Base-by-base conservation (phyloP, 2,888 invertebrate species). In the Lathronympha strigana region DNA sequence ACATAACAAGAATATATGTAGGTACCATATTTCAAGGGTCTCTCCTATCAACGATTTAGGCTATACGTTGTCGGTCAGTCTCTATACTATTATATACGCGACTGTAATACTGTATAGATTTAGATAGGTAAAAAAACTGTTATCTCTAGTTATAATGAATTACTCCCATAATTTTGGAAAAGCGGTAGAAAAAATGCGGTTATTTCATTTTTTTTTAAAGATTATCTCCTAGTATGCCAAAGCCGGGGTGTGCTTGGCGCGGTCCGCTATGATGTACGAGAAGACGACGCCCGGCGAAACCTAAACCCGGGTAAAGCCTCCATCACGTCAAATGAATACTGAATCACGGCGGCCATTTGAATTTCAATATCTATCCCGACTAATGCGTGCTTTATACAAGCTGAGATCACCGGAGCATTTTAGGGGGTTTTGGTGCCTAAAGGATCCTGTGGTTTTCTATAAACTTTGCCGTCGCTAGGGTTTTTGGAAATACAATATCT, bases 311-410 rank as follows among this genome's bases (percentile, higher is more conserved):
- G 87, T 82, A 86, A 89, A 88, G 90, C 91, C 88, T 89, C 89
- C 88, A 87, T 88, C 90, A 87, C 90, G 86, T 88, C 91, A 90
- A 90, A 92, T 90, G 91, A 92, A 92, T 92, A 92, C 91, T 89
- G 88, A 92, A 91, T 90, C 91, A 88, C 82, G 86, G 80, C 76
- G 84, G 81, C 88, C 83, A 89, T 90, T 91, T 89, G 89, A 90
- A 89, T 90, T 90, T 92, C 91, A 92, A 92, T 91, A 90, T 90
- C 88, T 87, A 84, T 79, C 78, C 74, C 72, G 71, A 76, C 76
- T 82, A 82, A 84, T 82, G 77, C 74, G 71, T 78, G 72, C 75
- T 73, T 75, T 71, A 71, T 69, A 69, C 69, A 43, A 50, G 33
- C 54, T 57, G 38, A 38, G 67, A 61, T 61, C 61, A 62, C 54